phyloP scores from a whole-genome alignment of 2,888 invertebrate genomes.

The Acronicta leporina region DNA sequence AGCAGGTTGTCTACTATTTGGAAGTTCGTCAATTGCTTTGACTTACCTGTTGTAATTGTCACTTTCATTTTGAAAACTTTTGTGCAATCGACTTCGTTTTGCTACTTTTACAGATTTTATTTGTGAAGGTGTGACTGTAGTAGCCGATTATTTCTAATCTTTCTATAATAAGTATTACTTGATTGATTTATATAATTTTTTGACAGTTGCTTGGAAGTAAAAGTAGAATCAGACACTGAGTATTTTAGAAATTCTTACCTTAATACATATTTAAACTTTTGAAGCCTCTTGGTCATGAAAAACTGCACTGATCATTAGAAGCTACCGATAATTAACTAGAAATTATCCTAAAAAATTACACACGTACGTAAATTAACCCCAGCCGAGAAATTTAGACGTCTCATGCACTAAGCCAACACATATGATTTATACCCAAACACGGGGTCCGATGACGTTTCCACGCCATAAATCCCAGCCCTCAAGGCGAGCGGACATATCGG shows the following conservation, averaged over 20 bases:
- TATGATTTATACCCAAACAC: constrained; percentile 85
- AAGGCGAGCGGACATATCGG: constrained; percentile 84
- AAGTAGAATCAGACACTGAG: no score
- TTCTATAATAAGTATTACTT: no score
- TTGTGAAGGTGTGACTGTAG: background rate
- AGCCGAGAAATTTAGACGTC: constrained; percentile 73
- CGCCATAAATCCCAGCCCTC: constrained; percentile 87
- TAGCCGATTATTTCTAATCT: no score
- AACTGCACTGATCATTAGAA: no score
- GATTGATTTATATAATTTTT: no score
- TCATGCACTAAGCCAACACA: constrained; percentile 80
- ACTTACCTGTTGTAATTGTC: constrained; percentile 70
- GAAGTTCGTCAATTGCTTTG: constrained; percentile 58
- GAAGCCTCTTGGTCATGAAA: background rate
- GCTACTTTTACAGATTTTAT: background rate
- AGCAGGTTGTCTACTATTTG: constrained; percentile 55
- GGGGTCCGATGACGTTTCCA: constrained; percentile 86
- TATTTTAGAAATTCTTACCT: no score
- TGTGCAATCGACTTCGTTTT: constrained; percentile 25
- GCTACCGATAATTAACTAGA: constrained; percentile 6
- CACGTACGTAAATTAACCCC: constrained; percentile 65
- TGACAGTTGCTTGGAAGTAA: no score
- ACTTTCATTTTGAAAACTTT: constrained; percentile 16
- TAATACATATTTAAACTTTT: background rate
- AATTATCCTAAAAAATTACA: constrained; percentile 47